Percentiles rank a stretch among this genome's conserved stretches.
These are phyloP conservation scores for Mormyrus iriodes DNA, from an alignment of 2,113 vertebrate species.

Conservation along the genomic window DNA sequence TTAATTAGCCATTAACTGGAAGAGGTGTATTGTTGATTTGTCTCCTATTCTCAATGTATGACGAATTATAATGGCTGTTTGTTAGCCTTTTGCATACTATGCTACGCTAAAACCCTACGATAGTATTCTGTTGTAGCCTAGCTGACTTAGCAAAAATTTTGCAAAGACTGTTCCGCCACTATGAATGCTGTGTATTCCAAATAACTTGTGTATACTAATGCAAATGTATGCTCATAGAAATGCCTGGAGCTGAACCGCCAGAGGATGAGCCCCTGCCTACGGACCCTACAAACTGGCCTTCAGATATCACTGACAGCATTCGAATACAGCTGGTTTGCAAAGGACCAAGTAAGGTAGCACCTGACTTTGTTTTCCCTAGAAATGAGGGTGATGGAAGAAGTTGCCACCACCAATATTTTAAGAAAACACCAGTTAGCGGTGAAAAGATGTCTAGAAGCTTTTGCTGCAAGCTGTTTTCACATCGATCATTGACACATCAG, in stretches of 20 bases:
- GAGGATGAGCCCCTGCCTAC: not conserved
- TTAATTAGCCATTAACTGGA: no score
- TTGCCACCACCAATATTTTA: not conserved
- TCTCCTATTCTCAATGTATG: no score
- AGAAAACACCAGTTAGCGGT: not conserved
- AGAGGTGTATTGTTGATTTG: no score
- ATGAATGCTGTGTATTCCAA: no score
- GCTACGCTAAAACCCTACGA: no score
- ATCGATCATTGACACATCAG: no score
- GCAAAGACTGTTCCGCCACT: no score
- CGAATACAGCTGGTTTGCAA: not conserved
- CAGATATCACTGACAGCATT: not conserved
- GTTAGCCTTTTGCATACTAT: no score
- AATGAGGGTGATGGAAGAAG: not conserved
- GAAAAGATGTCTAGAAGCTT: not conserved
- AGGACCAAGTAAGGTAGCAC: not conserved
- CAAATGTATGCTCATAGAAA: not conserved
- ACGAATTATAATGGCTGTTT: no score
- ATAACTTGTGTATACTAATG: no score
- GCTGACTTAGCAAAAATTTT: no score
- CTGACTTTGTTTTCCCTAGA: not conserved
- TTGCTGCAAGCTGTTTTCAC: slow-evolving; percentile 23
- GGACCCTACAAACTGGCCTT: not conserved
- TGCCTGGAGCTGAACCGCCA: not conserved
- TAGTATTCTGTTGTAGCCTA: no score